Evolutionary conservation across 1,140 invertebrate species (phyloP).

Genomic region (Matsumurasca onukii): DNA sequence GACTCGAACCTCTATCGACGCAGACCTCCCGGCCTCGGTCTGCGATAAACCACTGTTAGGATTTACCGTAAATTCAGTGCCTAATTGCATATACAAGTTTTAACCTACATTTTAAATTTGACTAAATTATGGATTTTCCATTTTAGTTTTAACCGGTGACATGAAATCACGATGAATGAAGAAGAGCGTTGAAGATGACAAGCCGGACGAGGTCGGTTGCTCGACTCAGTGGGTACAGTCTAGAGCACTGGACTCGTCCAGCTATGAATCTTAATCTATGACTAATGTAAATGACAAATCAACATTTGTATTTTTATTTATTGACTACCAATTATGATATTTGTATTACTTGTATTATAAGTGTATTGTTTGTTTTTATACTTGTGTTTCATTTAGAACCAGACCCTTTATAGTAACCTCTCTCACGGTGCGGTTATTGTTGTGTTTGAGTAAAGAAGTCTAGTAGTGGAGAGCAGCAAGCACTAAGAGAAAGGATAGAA

Average conservation of each 20-base stretch:
- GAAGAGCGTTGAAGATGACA: no score
- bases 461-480: no score
- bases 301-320: conserved; percentile 15
- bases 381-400: no score
- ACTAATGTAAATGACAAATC: conserved; percentile 12
- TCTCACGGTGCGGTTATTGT: no score
- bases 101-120: neutral
- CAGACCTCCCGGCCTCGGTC: neutral
- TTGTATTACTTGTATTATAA: conserved; percentile 18
- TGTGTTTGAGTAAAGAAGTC: no score
- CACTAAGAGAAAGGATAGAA: no score
- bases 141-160: no score
- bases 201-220: neutral
- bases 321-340: conserved; percentile 17
- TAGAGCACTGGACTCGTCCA: neutral
- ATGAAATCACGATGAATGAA: no score
- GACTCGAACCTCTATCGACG: neutral
- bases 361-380: conserved; percentile 10
- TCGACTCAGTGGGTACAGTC: conserved; percentile 1
- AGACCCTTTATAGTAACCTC: no score
- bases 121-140: no score
- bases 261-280: conserved; percentile 1
- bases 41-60: neutral
- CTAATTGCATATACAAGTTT: neutral
- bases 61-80: neutral